These are phyloP conservation scores for Atrichornis clamosus DNA, from an alignment of 2,113 vertebrate genomes.

Conservation along the genomic window DNA sequence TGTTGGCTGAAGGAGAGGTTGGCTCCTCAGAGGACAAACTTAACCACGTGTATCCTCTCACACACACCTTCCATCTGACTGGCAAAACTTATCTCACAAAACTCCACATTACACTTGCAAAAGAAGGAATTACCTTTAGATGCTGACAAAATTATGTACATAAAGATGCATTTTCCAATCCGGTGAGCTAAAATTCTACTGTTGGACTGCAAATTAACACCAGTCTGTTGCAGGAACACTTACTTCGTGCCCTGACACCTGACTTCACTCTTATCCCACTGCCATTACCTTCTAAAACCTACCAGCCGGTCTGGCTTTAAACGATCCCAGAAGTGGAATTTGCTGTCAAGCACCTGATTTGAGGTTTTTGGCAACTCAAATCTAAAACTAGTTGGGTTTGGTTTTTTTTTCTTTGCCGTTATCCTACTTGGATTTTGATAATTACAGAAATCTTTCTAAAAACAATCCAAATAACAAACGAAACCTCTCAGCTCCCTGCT, in stretches of 20 bases:
- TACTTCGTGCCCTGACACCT: neutral
- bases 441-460: neutral
- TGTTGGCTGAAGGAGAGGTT: neutral
- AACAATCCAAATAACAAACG: neutral
- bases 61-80: neutral
- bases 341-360: neutral
- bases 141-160: neutral
- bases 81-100: neutral
- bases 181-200: neutral
- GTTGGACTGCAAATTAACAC: neutral
- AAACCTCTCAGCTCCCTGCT: neutral
- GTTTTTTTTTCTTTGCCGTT: neutral
- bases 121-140: neutral
- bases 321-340: neutral
- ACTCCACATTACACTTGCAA: neutral
- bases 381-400: neutral
- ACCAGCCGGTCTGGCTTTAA: neutral
- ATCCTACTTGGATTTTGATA: neutral
- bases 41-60: rapidly evolving
- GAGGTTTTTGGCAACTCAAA: neutral
- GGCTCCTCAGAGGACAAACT: neutral
- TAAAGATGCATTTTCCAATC: neutral
- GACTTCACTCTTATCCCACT: neutral
- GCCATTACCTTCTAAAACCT: neutral
- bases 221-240: rapidly evolving